Percentiles rank a stretch among this genome's conserved stretches.
These are phyloP conservation scores for Muschampia staudingeri DNA, from an alignment of 2,888 invertebrate genomes.

Conservation along the genomic window DNA sequence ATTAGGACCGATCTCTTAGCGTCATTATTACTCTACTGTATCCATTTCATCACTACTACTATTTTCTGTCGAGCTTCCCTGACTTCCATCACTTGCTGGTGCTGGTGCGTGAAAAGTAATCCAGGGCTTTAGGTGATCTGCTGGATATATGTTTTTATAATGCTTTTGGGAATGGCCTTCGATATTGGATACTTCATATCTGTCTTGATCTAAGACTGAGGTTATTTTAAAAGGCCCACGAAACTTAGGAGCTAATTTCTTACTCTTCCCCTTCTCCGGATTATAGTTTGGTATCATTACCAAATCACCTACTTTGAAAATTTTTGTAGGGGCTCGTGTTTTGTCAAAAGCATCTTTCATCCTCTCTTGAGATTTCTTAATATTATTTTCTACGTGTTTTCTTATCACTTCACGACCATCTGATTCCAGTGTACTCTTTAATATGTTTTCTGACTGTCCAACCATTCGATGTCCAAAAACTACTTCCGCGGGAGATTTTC, in stretches of 20 bases:
- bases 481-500: constrained; percentile 1
- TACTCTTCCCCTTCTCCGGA: constrained; percentile 57
- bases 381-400: constrained; percentile 19
- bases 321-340: constrained; percentile 37
- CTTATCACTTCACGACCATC: not conserved
- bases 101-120: not conserved
- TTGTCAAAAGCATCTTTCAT: constrained; percentile 46
- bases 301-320: constrained; percentile 50
- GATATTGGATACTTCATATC: constrained; percentile 60
- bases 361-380: constrained; percentile 13
- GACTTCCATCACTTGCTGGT: not conserved
- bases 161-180: constrained; percentile 26
- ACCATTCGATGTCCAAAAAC: not conserved
- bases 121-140: constrained; percentile 44
- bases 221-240: constrained; percentile 56
- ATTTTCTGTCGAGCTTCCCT: not conserved
- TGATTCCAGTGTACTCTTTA: not conserved
- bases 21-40: not conserved
- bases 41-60: not conserved
- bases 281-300: constrained; percentile 58
- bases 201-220: constrained; percentile 56
- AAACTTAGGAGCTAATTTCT: constrained; percentile 56
- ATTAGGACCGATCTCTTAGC: not conserved
- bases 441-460: not conserved
- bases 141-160: constrained; percentile 44